phyloP scores from a whole-genome alignment of 2,797 vertebrate species.

The Hozukius guyotensis region DNA sequence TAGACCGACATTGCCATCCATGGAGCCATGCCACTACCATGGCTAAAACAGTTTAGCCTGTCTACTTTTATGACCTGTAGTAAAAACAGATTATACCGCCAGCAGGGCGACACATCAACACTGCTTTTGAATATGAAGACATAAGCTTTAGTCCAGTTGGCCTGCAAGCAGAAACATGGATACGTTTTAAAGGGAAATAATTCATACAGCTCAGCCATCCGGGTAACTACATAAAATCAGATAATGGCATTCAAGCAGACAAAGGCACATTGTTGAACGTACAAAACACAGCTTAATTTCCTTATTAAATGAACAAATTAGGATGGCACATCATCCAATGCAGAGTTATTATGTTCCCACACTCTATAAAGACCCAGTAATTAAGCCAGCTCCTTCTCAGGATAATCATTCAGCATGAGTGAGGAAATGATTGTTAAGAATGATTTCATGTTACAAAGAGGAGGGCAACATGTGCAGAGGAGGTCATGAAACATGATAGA shows the following conservation, averaged over 20 bases:
- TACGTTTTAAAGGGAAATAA: neutral
- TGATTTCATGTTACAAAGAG: conserved; percentile 22
- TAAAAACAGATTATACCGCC: neutral
- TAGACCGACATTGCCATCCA: neutral
- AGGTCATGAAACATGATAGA: conserved; percentile 18
- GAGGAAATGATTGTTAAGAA: conserved; percentile 29
- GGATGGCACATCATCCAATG: conserved; percentile 44
- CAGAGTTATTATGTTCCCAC: conserved; percentile 49
- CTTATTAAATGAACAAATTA: conserved; percentile 54
- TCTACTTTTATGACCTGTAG: neutral
- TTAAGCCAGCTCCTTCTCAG: conserved; percentile 53
- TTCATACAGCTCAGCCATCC: neutral
- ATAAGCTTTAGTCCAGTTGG: neutral
- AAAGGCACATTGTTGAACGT: conserved; percentile 36
- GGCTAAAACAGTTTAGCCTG: no score
- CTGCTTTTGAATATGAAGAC: neutral
- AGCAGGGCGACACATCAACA: neutral
- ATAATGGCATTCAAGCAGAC: conserved; percentile 35
- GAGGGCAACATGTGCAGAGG: conserved; percentile 5
- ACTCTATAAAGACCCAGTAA: conserved; percentile 52
- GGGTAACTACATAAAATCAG: conserved; percentile 27
- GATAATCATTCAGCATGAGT: conserved; percentile 51
- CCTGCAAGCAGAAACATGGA: neutral
- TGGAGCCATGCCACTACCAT: neutral
- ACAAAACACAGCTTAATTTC: conserved; percentile 55